A percentile compares a stretch with the other conserved stretches of the same genome.
These are phyloP conservation scores for Seriola quinqueradiata DNA, from an alignment of 2,113 vertebrate species.

Conservation along the genomic window DNA sequence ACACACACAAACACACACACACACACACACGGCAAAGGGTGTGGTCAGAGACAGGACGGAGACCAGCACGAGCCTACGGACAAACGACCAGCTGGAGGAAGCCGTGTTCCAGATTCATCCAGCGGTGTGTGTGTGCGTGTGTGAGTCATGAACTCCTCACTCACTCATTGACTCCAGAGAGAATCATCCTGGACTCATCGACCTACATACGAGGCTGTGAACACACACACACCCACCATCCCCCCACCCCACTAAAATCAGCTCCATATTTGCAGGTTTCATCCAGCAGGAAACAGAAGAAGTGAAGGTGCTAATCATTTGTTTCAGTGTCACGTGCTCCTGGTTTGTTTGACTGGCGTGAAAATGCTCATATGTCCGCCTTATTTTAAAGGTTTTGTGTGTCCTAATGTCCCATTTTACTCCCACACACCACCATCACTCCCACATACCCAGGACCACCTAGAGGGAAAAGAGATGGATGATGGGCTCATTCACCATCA, in stretches of 20 bases:
- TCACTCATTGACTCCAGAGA: constrained; percentile 8
- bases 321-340: background rate
- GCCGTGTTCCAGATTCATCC: constrained; percentile 27
- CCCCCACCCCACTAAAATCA: constrained; percentile 22
- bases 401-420: constrained; percentile 1
- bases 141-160: constrained; percentile 10
- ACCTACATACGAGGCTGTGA: background rate
- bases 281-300: constrained; percentile 10
- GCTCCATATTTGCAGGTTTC: constrained; percentile 57
- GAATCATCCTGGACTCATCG: constrained; percentile 33
- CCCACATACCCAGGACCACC: constrained; percentile 29
- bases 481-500: constrained; percentile 11
- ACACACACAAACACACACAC: constrained; percentile 12
- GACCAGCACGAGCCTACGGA: constrained; percentile 35
- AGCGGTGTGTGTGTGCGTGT: background rate
- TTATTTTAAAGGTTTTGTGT: constrained; percentile 7
- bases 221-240: constrained; percentile 5
- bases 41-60: constrained; percentile 76
- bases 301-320: constrained; percentile 39
- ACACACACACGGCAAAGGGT: constrained; percentile 31
- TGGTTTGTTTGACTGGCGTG: background rate
- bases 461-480: background rate
- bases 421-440: background rate
- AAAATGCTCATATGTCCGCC: constrained; percentile 13
- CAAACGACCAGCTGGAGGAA: constrained; percentile 2